Evolutionary conservation across 2,113 vertebrate genomes (phyloP).

Genomic region (Cardinalis cardinalis): DNA sequence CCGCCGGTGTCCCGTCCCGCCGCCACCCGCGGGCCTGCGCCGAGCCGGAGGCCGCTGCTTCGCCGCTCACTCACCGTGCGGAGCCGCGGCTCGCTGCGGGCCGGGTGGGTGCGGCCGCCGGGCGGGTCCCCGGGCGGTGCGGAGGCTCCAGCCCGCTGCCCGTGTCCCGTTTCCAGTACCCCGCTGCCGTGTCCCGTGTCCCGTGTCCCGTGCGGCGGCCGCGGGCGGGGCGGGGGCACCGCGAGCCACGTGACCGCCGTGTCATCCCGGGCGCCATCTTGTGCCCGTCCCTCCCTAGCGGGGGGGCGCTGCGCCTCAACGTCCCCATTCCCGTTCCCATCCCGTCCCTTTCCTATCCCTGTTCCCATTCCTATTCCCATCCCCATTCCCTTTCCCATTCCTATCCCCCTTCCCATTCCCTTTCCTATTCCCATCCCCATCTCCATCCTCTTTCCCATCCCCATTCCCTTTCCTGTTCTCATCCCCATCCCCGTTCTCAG

Average conservation of each 20-base stretch:
- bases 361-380: rapidly evolving
- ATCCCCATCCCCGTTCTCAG: too few species aligned
- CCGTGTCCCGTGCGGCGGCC: not conserved
- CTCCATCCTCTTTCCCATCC: too few species aligned
- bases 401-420: too few species aligned
- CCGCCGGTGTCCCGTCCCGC: not conserved
- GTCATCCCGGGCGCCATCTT: constrained; percentile 26
- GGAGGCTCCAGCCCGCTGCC: not conserved
- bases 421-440: too few species aligned
- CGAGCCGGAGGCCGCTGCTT: not conserved
- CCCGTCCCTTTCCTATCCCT: too few species aligned
- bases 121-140: not conserved
- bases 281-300: not conserved
- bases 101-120: not conserved
- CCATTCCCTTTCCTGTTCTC: too few species aligned
- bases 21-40: not conserved
- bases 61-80: not conserved
- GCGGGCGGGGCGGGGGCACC: not conserved
- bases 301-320: not conserved
- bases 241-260: not conserved
- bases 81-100: not conserved
- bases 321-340: rapidly evolving
- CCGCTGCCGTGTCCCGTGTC: not conserved
- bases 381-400: too few species aligned
- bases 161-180: not conserved